These are phyloP conservation scores for Eubucco bourcierii DNA, from an alignment of 2,113 vertebrate species.

Conservation along the genomic window DNA sequence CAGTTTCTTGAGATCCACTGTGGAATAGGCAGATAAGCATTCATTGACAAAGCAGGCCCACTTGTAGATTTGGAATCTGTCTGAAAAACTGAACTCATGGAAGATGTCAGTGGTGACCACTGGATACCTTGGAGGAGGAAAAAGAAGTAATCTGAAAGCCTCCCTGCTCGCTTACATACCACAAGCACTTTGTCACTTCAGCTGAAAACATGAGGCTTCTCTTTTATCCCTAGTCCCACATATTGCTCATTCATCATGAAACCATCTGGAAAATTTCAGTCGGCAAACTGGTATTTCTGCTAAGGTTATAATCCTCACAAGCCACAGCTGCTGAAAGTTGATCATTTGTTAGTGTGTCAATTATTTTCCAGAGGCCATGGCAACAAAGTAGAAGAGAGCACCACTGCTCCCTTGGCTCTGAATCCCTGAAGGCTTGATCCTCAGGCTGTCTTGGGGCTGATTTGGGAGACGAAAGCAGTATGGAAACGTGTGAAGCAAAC, in stretches of 20 bases:
- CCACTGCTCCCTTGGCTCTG: fast-evolving
- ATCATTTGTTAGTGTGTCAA: not conserved
- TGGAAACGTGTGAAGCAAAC: not conserved
- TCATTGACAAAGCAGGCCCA: not conserved
- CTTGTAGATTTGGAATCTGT: not conserved
- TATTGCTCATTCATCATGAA: not conserved
- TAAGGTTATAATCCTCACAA: not conserved
- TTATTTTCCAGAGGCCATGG: conserved; percentile 21
- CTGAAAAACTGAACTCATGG: not conserved
- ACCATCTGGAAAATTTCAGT: not conserved
- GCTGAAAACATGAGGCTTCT: not conserved
- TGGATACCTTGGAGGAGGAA: not conserved
- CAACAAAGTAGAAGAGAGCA: not conserved
- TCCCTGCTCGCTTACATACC: not conserved
- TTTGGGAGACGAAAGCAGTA: conserved; percentile 1
- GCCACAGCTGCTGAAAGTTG: not conserved
- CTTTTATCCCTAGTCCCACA: not conserved
- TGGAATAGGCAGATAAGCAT: not conserved
- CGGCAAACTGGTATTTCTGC: not conserved
- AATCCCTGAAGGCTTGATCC: not conserved
- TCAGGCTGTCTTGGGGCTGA: not conserved
- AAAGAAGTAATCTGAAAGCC: not conserved
- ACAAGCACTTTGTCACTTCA: not conserved
- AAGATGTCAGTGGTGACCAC: not conserved
- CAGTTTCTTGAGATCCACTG: fast-evolving